phyloP scores from a whole-genome alignment of 2,888 invertebrate species.

The Nomada goodeniana region DNA sequence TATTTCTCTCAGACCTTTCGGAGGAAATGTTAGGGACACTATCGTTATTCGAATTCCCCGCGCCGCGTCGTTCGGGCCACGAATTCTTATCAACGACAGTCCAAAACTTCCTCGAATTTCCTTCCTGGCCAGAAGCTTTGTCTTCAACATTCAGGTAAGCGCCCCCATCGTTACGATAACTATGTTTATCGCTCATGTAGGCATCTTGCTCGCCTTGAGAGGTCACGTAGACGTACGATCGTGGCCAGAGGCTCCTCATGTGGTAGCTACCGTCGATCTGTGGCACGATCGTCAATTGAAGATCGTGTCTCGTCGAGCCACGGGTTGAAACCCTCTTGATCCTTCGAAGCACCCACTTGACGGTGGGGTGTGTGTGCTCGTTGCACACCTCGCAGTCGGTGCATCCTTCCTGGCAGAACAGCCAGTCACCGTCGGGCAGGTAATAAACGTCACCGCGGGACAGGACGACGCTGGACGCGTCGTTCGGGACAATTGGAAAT shows the following conservation, averaged over 20 bases:
- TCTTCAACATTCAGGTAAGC: conserved; percentile 30
- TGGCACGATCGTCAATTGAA: conserved; percentile 76
- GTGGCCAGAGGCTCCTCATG: conserved; percentile 60
- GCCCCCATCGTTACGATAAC: neutral
- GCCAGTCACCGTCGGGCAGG: conserved; percentile 71
- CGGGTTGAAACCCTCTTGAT: conserved; percentile 57
- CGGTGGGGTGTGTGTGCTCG: conserved; percentile 58
- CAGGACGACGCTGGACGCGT: conserved; percentile 56
- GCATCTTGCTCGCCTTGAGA: conserved; percentile 39
- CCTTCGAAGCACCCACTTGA: conserved; percentile 72
- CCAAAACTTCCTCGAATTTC: conserved; percentile 26
- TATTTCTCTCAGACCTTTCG: neutral
- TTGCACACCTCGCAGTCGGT: conserved; percentile 70
- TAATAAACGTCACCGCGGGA: conserved; percentile 76
- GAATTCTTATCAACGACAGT: conserved; percentile 34
- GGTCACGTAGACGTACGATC: conserved; percentile 71
- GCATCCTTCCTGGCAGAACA: conserved; percentile 76
- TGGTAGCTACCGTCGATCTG: conserved; percentile 68
- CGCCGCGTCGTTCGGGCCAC: neutral
- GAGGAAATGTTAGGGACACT: neutral
- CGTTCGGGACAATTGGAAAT: conserved; percentile 43
- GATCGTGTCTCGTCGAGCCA: conserved; percentile 65
- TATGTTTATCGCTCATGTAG: conserved; percentile 15
- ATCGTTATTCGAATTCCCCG: neutral
- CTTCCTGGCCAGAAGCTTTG: conserved; percentile 12